Evolutionary conservation across 2,797 vertebrate genomes (phyloP).

Genomic region (Coracias cyanogaster): DNA sequence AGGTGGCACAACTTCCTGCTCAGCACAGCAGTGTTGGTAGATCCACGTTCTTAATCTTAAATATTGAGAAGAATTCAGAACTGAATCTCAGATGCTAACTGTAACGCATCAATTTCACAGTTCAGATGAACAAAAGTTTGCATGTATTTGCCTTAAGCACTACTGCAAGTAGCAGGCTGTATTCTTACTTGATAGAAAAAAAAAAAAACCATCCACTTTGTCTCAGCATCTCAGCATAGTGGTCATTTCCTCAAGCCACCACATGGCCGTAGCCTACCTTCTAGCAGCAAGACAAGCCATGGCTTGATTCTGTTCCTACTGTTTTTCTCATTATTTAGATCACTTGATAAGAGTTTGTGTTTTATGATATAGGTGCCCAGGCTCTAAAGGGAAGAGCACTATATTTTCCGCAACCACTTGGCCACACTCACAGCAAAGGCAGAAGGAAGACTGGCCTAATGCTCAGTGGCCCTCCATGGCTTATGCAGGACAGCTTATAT

Average conservation of each 20-base stretch:
- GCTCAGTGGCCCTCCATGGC: not conserved
- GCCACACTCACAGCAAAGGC: not conserved
- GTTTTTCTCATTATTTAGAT: not conserved
- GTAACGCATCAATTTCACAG: not conserved
- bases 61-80: not conserved
- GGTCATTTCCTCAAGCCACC: not conserved
- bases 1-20: not conserved
- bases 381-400: not conserved
- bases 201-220: not conserved
- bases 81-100: not conserved
- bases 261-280: not conserved
- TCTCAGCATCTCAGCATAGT: not conserved
- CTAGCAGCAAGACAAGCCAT: not conserved
- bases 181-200: not conserved
- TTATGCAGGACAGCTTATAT: not conserved
- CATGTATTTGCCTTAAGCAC: not conserved
- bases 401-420: not conserved
- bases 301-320: not conserved
- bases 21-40: not conserved
- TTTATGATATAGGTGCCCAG: not conserved
- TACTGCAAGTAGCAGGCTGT: not conserved
- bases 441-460: not conserved
- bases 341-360: not conserved
- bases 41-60: not conserved
- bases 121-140: not conserved